phyloP scores from a whole-genome alignment of 2,797 vertebrate species.

The Ibycter americanus region DNA sequence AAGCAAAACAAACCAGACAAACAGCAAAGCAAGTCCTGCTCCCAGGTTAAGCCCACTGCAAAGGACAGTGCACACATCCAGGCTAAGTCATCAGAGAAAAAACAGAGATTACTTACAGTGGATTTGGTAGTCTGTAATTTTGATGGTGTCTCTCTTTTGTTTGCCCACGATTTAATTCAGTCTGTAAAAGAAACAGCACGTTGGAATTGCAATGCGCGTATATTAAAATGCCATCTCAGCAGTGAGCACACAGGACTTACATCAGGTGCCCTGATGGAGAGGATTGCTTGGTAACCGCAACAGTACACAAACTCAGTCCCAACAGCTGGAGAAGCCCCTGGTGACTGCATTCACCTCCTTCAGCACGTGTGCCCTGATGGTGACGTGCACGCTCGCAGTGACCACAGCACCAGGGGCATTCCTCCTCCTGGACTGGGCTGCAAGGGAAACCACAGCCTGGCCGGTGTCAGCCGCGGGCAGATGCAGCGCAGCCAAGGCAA shows the following conservation, averaged over 20 bases:
- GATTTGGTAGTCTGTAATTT: neutral
- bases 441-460: neutral
- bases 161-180: neutral
- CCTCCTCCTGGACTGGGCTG: neutral
- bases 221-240: neutral
- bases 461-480: neutral
- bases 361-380: neutral
- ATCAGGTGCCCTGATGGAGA: constrained; percentile 2
- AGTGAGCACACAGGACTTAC: neutral
- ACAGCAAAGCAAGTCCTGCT: neutral
- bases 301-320: constrained; percentile 2
- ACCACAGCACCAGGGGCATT: accelerated
- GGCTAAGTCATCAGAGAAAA: neutral
- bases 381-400: accelerated
- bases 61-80: neutral
- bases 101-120: constrained; percentile 42
- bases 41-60: neutral
- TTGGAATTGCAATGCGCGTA: neutral
- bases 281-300: neutral
- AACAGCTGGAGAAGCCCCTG: neutral
- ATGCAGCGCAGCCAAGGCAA: neutral
- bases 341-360: neutral
- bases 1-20: neutral
- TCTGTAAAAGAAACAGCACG: neutral
- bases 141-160: neutral